Evolutionary conservation across 2,113 vertebrate genomes (phyloP).

Genomic region (Podilymbus podiceps): DNA sequence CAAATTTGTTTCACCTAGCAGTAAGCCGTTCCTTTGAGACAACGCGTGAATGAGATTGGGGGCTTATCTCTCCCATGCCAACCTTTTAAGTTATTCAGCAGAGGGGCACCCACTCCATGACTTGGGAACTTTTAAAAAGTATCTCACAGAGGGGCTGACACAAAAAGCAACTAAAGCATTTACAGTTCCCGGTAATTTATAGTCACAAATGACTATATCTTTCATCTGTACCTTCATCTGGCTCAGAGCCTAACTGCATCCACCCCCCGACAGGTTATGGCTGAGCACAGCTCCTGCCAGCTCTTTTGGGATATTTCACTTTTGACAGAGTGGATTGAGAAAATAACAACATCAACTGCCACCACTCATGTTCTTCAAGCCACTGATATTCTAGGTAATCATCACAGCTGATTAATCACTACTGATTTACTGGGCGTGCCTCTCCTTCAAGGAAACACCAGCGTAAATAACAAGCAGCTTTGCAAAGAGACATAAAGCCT

Average conservation of each 20-base stretch:
- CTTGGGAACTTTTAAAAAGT: not conserved
- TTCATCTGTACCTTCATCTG: not conserved
- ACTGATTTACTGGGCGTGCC: not conserved
- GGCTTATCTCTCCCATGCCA: not conserved
- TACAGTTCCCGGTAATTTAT: not conserved
- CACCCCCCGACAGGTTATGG: rapidly evolving
- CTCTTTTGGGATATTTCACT: not conserved
- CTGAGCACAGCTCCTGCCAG: not conserved
- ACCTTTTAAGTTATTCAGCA: not conserved
- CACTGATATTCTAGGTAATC: not conserved
- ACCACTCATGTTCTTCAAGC: not conserved
- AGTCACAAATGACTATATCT: not conserved
- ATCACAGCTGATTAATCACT: not conserved
- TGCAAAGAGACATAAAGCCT: not conserved
- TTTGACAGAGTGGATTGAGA: rapidly evolving
- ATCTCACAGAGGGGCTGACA: not conserved
- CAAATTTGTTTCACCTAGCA: conserved; percentile 15
- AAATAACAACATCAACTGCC: not conserved
- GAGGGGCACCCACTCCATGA: not conserved
- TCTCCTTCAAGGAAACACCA: not conserved
- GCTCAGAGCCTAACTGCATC: rapidly evolving
- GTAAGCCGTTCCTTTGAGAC: not conserved
- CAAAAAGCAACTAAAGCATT: not conserved
- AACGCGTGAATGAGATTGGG: not conserved
- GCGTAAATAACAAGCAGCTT: not conserved